These are phyloP conservation scores for Xestia rhomboidea DNA, from an alignment of 2,888 invertebrate genomes.

Conservation along the genomic window DNA sequence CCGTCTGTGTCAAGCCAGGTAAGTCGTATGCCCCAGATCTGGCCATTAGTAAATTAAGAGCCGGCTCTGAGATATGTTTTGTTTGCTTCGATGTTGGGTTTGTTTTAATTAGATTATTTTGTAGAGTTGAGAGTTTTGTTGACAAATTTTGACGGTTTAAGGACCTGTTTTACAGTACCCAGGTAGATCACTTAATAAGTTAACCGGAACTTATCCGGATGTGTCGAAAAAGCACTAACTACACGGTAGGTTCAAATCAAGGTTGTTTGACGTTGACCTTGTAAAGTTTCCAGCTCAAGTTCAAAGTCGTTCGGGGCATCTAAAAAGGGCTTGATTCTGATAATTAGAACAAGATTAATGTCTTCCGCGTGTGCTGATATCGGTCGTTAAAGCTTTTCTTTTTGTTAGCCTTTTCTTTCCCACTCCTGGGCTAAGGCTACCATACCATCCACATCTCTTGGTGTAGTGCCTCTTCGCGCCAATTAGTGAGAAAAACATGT, in stretches of 20 bases:
- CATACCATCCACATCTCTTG: no score
- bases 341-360: neutral
- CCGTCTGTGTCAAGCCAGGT: constrained; percentile 69
- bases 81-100: constrained; percentile 48
- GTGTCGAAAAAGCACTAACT: neutral
- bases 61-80: constrained; percentile 58
- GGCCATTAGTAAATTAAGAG: constrained; percentile 64
- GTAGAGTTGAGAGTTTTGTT: neutral
- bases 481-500: neutral
- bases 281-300: neutral
- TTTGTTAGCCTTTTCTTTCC: neutral
- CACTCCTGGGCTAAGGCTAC: neutral
- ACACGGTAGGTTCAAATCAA: neutral
- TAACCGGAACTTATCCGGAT: neutral
- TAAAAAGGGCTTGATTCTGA: neutral
- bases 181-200: neutral
- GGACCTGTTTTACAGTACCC: neutral
- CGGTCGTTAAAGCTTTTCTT: neutral
- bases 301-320: neutral
- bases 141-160: neutral
- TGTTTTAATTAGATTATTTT: constrained; percentile 24
- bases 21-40: constrained; percentile 63
- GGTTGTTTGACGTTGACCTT: neutral
- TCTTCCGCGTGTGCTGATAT: neutral
- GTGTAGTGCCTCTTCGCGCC: neutral